Conservation (phyloP, 1,140 invertebrate species). For the Brevipalpus yothersi region DNA sequence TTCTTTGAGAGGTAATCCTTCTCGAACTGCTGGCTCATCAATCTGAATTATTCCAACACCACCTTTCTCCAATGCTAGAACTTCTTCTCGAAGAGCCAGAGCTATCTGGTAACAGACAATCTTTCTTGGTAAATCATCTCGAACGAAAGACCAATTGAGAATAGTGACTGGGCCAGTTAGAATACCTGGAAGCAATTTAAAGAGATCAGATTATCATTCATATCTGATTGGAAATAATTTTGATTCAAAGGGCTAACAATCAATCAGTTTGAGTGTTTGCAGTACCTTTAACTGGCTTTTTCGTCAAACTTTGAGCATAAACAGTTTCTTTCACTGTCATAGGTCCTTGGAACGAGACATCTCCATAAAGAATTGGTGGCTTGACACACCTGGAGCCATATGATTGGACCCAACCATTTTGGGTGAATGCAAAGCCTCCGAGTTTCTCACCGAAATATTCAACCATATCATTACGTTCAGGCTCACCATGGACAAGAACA, state of each 20-base stretch:
- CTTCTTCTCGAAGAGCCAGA: background rate
- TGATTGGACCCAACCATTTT: background rate
- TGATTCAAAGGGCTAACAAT: background rate
- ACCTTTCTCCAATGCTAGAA: background rate
- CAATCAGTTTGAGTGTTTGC: background rate
- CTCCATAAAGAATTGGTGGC: background rate
- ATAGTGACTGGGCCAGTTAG: background rate
- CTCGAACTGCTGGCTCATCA: constrained; percentile 1
- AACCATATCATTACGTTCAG: background rate
- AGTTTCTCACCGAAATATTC: constrained; percentile 1
- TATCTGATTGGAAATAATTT: background rate
- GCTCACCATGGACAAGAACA: background rate
- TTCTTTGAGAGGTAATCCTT: background rate
- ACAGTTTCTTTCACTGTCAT: background rate
- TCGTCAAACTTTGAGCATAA: background rate
- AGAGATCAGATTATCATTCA: background rate
- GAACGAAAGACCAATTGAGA: background rate
- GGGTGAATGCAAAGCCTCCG: background rate
- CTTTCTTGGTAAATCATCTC: background rate
- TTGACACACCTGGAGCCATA: background rate
- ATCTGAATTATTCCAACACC: background rate
- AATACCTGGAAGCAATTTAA: background rate
- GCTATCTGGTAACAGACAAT: background rate
- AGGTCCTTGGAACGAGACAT: background rate
- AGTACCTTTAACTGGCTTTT: background rate